phyloP scores from a whole-genome alignment of 2,888 invertebrate genomes.

The Exephanes ischioxanthus region DNA sequence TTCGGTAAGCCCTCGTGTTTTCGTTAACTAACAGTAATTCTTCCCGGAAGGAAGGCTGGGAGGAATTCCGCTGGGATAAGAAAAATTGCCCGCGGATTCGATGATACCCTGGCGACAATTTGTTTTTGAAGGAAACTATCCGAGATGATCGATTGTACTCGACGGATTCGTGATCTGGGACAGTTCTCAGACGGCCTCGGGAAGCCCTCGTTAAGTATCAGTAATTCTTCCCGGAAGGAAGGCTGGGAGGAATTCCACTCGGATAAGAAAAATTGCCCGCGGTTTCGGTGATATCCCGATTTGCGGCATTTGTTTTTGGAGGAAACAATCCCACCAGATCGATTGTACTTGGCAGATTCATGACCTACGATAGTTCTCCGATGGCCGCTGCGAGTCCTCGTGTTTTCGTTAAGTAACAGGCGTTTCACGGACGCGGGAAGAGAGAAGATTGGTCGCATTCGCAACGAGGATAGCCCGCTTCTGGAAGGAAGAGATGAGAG shows the following conservation, averaged over 20 bases:
- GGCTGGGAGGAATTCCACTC: not conserved
- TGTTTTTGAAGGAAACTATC: too few relatives aligned
- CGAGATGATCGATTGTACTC: too few relatives aligned
- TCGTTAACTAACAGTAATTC: too few relatives aligned
- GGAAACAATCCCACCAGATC: not conserved
- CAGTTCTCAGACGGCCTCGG: not conserved
- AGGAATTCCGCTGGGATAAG: too few relatives aligned
- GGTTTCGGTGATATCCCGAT: not conserved
- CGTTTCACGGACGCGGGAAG: not conserved
- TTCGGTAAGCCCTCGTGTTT: not conserved
- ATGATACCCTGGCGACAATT: too few relatives aligned
- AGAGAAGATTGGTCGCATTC: constrained; percentile 20
- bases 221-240: constrained; percentile 12
- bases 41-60: too few relatives aligned
- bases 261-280: not conserved
- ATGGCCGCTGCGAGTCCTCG: not conserved
- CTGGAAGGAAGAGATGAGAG: constrained; percentile 51
- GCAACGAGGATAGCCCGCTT: constrained; percentile 40
- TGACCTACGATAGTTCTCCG: not conserved
- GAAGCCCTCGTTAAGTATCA: constrained; percentile 35
- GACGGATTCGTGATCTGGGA: not conserved
- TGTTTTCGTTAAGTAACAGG: not conserved
- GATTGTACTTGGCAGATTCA: not conserved
- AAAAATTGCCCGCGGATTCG: too few relatives aligned
- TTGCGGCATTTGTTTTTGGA: not conserved